These are phyloP conservation scores for Philopotamus ludificatus DNA, from an alignment of 1,140 invertebrate species.

Conservation along the genomic window DNA sequence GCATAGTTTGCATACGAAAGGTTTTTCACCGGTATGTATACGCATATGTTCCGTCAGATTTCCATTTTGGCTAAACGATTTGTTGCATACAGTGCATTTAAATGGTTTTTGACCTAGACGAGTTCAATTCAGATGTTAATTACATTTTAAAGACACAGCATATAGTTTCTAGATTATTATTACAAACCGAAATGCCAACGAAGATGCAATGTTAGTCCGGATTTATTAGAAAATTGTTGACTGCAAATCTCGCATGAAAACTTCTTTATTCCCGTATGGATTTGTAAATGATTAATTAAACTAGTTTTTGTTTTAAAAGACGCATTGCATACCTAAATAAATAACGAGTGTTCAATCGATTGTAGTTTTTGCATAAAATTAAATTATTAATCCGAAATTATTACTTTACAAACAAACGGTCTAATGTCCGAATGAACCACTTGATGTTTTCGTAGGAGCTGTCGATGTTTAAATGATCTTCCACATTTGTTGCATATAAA, in stretches of 20 bases:
- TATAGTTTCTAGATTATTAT: slow-evolving; percentile 5
- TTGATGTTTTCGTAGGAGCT: slow-evolving; percentile 67
- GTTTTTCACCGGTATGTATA: slow-evolving; percentile 69
- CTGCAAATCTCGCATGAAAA: slow-evolving; percentile 75
- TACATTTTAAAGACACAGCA: slow-evolving; percentile 57
- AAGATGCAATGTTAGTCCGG: slow-evolving; percentile 67
- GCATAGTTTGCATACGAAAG: slow-evolving; percentile 60
- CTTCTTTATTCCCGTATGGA: slow-evolving; percentile 70
- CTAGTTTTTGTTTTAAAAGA: slow-evolving; percentile 72
- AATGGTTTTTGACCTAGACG: slow-evolving; percentile 58
- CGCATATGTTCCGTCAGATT: slow-evolving; percentile 59
- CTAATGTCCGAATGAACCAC: slow-evolving; percentile 67
- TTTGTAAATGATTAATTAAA: slow-evolving; percentile 66
- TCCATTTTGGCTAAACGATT: slow-evolving; percentile 67
- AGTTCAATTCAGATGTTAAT: slow-evolving; percentile 60
- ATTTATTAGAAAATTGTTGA: slow-evolving; percentile 73
- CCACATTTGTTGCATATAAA: slow-evolving; percentile 71
- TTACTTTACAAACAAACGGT: slow-evolving; percentile 60
- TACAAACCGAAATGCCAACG: slow-evolving; percentile 57
- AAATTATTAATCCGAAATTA: slow-evolving; percentile 35
- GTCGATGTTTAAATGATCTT: slow-evolving; percentile 70
- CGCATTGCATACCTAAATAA: slow-evolving; percentile 56
- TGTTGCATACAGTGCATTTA: slow-evolving; percentile 62
- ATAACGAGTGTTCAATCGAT: neutral
- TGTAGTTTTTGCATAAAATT: neutral